Conservation (phyloP, 2,888 invertebrate genomes). For the Drosophila paramelanica region DNA sequence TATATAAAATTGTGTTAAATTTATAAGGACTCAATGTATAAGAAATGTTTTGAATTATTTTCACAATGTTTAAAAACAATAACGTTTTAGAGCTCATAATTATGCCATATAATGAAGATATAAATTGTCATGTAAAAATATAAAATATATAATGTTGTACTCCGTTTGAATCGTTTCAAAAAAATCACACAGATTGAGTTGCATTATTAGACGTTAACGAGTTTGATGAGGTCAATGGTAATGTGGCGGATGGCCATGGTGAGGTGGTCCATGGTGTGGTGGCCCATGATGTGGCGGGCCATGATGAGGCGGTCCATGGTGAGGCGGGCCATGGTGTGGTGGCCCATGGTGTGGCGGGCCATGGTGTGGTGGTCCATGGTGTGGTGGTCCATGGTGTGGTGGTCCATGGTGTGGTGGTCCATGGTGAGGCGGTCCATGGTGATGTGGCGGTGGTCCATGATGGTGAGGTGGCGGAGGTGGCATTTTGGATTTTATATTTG, state of each 20-base stretch:
- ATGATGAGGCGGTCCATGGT: conserved; percentile 16
- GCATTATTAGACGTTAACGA: conserved; percentile 23
- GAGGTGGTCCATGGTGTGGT: background rate
- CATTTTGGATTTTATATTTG: conserved; percentile 17
- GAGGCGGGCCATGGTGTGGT: conserved; percentile 32
- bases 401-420: conserved; percentile 39
- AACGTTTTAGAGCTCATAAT: background rate
- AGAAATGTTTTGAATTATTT: background rate
- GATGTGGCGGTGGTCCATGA: conserved; percentile 23
- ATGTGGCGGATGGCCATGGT: conserved; percentile 32
- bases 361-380: conserved; percentile 35
- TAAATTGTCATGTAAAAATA: background rate
- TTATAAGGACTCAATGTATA: background rate
- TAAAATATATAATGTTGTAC: background rate
- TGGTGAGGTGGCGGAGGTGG: conserved; percentile 15
- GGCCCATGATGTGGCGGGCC: conserved; percentile 12
- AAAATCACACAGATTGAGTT: background rate
- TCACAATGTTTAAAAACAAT: background rate
- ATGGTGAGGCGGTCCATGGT: conserved; percentile 37
- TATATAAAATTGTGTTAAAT: background rate
- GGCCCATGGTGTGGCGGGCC: conserved; percentile 34
- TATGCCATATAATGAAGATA: background rate
- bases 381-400: conserved; percentile 27
- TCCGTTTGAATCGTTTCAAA: background rate
- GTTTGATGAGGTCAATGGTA: conserved; percentile 30